Percentiles rank a stretch among this genome's conserved stretches.
phyloP scores from a whole-genome alignment of 2,888 invertebrate species.

The Mythimna loreyi region DNA sequence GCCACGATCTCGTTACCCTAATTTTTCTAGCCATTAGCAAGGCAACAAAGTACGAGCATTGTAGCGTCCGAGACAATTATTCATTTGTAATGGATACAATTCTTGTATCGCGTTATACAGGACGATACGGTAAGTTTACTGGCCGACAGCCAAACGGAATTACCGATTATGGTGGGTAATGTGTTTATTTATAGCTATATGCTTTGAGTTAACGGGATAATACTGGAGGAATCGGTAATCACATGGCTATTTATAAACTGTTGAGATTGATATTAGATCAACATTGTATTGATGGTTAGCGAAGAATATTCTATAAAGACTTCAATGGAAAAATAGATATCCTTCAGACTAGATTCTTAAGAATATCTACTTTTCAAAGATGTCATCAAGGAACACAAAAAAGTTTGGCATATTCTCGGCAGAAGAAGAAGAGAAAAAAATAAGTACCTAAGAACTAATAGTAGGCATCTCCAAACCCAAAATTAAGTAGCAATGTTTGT shows the following conservation, averaged over 20 bases:
- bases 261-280: not conserved
- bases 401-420: too few relatives aligned
- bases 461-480: too few relatives aligned
- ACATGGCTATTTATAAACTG: not conserved
- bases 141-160: slow-evolving; percentile 56
- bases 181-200: slow-evolving; percentile 50
- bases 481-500: too few relatives aligned
- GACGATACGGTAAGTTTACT: slow-evolving; percentile 62
- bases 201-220: slow-evolving; percentile 30
- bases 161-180: slow-evolving; percentile 58
- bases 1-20: slow-evolving; percentile 36
- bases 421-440: too few relatives aligned
- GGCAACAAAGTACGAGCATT: slow-evolving; percentile 41
- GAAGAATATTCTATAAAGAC: not conserved
- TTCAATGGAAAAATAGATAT: not conserved
- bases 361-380: too few relatives aligned
- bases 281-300: not conserved
- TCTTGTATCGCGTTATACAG: slow-evolving; percentile 64
- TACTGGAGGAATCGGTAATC: slow-evolving; percentile 14
- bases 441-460: too few relatives aligned
- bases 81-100: slow-evolving; percentile 71
- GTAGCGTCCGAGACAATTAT: slow-evolving; percentile 65
- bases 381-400: too few relatives aligned
- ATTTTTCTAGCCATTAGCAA: slow-evolving; percentile 52
- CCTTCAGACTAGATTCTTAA: too few relatives aligned